Percentiles rank a stretch among this genome's conserved stretches.
phyloP scores from a whole-genome alignment of 37 sponge, comb jelly and placozoan genomes.

The Haliclona indistincta region DNA sequence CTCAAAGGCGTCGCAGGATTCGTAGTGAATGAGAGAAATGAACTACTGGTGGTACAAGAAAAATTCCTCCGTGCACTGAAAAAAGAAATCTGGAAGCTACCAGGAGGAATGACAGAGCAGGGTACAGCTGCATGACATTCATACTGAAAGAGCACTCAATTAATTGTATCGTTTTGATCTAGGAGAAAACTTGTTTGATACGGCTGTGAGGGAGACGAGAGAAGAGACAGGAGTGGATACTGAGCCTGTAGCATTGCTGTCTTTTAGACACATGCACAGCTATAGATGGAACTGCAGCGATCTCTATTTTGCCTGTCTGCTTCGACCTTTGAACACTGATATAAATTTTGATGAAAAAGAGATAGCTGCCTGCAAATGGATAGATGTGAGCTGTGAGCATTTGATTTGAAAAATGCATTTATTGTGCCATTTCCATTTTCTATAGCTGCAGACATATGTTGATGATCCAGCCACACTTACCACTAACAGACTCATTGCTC shows the following conservation, averaged over 20 bases:
- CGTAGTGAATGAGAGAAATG: constrained; percentile 78
- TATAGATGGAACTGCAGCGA: constrained; percentile 71
- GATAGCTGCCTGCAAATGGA: constrained; percentile 83
- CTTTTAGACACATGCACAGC: constrained; percentile 75
- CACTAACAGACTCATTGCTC: constrained; percentile 33
- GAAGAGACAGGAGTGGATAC: constrained; percentile 89
- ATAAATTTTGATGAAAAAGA: constrained; percentile 52
- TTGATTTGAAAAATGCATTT: neutral
- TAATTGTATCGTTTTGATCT: neutral
- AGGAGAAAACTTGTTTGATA: constrained; percentile 75
- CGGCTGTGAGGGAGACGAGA: constrained; percentile 72
- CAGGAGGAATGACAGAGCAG: constrained; percentile 77
- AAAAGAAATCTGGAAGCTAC: constrained; percentile 75
- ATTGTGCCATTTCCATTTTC: neutral
- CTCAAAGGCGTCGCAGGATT: constrained; percentile 80
- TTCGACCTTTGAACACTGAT: constrained; percentile 60
- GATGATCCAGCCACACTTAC: constrained; percentile 46
- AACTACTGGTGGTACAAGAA: constrained; percentile 80
- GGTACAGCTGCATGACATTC: constrained; percentile 34
- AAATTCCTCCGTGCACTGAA: constrained; percentile 29
- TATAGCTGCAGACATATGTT: constrained; percentile 55
- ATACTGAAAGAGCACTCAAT: neutral
- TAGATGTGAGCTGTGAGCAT: constrained; percentile 43
- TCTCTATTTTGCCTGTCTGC: constrained; percentile 74
- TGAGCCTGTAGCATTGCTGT: constrained; percentile 80